phyloP scores from a whole-genome alignment of 2,113 vertebrate genomes.

The Tupaia tana region DNA sequence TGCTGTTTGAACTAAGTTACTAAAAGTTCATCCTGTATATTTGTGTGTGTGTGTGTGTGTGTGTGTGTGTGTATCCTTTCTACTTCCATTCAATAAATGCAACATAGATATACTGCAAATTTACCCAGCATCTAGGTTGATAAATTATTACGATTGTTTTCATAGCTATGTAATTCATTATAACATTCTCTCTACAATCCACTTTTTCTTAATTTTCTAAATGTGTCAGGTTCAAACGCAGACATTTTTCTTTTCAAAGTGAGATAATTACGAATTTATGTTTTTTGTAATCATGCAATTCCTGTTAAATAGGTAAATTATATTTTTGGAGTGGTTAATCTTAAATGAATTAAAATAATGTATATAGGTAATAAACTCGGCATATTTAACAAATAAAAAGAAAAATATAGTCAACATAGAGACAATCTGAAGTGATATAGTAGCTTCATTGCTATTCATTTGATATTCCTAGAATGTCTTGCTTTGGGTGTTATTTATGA shows the following conservation, averaged over 20 bases:
- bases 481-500: not conserved
- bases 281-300: not conserved
- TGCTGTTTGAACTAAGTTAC: not conserved
- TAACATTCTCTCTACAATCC: not conserved
- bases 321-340: not conserved
- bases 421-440: not conserved
- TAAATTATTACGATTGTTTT: constrained; percentile 10
- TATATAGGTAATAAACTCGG: not conserved
- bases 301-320: not conserved
- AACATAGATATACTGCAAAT: not conserved
- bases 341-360: constrained; percentile 51
- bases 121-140: not conserved
- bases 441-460: not conserved
- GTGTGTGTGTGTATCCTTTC: not conserved
- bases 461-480: not conserved
- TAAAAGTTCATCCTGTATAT: not conserved
- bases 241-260: not conserved
- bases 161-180: not conserved
- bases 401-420: not conserved
- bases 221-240: constrained; percentile 18
- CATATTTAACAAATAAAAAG: not conserved
- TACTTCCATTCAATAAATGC: not conserved
- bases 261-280: not conserved
- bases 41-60: not conserved
- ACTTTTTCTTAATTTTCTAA: constrained; percentile 60